phyloP scores from a whole-genome alignment of 2,888 invertebrate species.

The Penaeus monodon region DNA sequence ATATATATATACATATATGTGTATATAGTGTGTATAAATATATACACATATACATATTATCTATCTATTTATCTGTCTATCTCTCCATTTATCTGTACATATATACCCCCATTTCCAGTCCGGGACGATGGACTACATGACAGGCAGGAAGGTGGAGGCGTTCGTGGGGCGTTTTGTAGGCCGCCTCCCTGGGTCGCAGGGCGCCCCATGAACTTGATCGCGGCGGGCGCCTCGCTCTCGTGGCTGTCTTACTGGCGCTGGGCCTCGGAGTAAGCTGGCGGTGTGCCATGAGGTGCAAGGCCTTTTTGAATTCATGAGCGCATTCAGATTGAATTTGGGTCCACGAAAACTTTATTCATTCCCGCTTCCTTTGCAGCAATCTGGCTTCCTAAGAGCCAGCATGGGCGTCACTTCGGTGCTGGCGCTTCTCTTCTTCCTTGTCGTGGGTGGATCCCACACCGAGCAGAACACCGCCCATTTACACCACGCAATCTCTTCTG shows the following conservation, averaged over 20 bases:
- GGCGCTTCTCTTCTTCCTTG: slow-evolving; percentile 46
- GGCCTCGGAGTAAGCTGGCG: slow-evolving; percentile 46
- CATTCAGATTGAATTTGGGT: background rate
- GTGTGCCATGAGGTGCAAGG: background rate
- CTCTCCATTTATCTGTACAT: no score
- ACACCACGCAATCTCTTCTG: slow-evolving; percentile 33
- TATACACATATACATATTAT: no score
- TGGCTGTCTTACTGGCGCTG: slow-evolving; percentile 45
- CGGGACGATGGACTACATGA: slow-evolving; percentile 51
- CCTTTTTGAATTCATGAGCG: background rate
- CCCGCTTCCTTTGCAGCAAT: slow-evolving; percentile 42
- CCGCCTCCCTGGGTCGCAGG: slow-evolving; percentile 27
- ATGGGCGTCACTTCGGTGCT: slow-evolving; percentile 33
- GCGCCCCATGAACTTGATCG: slow-evolving; percentile 53
- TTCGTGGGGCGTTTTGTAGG: slow-evolving; percentile 25
- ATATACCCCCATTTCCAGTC: slow-evolving; percentile 2
- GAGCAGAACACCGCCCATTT: slow-evolving; percentile 20
- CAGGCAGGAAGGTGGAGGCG: slow-evolving; percentile 35
- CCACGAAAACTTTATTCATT: background rate
- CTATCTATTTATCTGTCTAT: no score
- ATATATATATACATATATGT: no score
- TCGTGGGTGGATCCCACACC: slow-evolving; percentile 46
- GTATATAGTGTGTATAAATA: no score
- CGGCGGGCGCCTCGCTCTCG: slow-evolving; percentile 47
- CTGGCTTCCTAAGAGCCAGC: slow-evolving; percentile 41